These are phyloP conservation scores for Caenorhabditis sp. DNA, from an alignment of 2,888 invertebrate genomes.

Conservation along the genomic window DNA sequence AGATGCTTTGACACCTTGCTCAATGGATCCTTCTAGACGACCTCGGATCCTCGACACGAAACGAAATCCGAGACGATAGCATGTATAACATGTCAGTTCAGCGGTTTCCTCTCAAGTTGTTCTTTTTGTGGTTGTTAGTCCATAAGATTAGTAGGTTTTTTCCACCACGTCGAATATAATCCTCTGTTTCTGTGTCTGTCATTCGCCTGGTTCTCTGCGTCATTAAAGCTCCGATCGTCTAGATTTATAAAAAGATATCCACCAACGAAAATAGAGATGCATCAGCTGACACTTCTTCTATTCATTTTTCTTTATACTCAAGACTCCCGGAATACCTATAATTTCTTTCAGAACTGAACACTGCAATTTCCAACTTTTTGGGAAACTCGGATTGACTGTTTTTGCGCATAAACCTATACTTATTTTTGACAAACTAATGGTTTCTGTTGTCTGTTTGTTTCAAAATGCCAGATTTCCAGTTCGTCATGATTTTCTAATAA, in stretches of 20 bases:
- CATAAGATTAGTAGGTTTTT: constrained; percentile 34
- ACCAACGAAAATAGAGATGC: neutral
- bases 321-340: neutral
- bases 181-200: constrained; percentile 9
- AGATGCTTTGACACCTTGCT: constrained; percentile 32
- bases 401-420: too few relatives aligned
- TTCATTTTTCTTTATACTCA: neutral
- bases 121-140: constrained; percentile 38
- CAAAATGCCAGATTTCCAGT: too few relatives aligned
- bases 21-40: neutral
- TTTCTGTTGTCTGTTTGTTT: neutral
- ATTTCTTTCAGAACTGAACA: neutral
- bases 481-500: neutral
- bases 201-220: constrained; percentile 13
- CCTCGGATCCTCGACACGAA: neutral
- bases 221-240: constrained; percentile 11
- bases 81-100: constrained; percentile 33
- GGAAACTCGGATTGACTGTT: neutral
- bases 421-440: too few relatives aligned
- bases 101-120: constrained; percentile 5
- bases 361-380: neutral
- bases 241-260: constrained; percentile 4
- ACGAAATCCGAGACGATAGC: constrained; percentile 44
- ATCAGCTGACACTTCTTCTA: neutral
- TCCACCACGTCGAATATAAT: constrained; percentile 18